These are phyloP conservation scores for Ashinkailepas kermadecensis DNA, from an alignment of 2,888 invertebrate species.

Conservation along the genomic window DNA sequence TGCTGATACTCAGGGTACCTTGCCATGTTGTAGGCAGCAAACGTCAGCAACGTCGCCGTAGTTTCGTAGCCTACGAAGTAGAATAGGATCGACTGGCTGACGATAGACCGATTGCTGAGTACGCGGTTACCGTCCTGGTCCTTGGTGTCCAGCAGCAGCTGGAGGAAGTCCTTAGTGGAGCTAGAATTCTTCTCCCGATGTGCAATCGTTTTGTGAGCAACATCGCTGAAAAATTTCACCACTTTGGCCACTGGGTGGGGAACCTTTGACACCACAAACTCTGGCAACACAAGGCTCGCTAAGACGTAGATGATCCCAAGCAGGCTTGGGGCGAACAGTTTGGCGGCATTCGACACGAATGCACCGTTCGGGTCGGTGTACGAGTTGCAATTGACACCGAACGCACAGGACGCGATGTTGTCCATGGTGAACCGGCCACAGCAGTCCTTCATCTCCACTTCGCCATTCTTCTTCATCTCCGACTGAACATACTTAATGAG, in stretches of 20 bases:
- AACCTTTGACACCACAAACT: background rate
- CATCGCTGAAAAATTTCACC: background rate
- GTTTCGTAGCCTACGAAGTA: constrained; percentile 58
- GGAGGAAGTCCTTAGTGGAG: background rate
- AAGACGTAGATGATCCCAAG: background rate
- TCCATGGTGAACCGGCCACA: constrained; percentile 55
- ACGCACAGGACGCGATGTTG: constrained; percentile 55
- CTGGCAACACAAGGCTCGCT: background rate
- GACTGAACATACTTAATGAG: background rate
- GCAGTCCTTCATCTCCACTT: constrained; percentile 50
- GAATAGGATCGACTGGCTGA: constrained; percentile 52
- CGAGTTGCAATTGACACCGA: constrained; percentile 55
- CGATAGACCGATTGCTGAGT: background rate
- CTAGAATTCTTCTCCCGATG: background rate
- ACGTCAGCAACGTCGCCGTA: constrained; percentile 54
- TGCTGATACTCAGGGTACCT: background rate
- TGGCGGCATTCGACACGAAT: background rate
- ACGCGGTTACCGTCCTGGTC: background rate
- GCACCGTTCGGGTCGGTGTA: constrained; percentile 47
- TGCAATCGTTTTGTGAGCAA: background rate
- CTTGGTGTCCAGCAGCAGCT: background rate
- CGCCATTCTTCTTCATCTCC: background rate
- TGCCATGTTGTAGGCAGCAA: constrained; percentile 43
- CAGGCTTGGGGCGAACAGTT: background rate
- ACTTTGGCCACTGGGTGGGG: background rate